Evolutionary conservation across 2,113 vertebrate genomes (phyloP).

Genomic region (Macquaria ambigua): DNA sequence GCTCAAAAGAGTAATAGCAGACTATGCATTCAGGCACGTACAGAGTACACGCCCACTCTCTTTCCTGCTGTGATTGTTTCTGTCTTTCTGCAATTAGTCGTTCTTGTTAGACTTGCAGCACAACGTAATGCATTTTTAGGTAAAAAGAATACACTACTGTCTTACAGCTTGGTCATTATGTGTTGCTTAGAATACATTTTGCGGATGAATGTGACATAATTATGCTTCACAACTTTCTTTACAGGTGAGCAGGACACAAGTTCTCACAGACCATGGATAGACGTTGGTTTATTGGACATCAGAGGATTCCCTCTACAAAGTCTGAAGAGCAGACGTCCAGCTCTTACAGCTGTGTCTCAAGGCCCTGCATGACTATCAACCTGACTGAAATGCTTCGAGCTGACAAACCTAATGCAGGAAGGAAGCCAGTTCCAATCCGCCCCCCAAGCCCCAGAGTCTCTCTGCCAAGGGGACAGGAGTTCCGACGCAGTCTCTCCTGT

Average conservation of each 20-base stretch:
- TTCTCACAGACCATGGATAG: constrained; percentile 62
- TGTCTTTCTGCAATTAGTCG: background rate
- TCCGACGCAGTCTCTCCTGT: constrained; percentile 75
- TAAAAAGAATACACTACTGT: background rate
- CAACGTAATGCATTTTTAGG: background rate
- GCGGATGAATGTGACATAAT: background rate
- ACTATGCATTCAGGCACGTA: constrained; percentile 57
- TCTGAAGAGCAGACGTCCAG: constrained; percentile 36
- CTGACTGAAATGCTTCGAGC: constrained; percentile 70
- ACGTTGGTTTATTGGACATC: constrained; percentile 74
- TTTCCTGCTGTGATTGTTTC: background rate
- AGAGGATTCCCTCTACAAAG: constrained; percentile 58
- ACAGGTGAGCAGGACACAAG: constrained; percentile 49
- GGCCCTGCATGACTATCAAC: constrained; percentile 80
- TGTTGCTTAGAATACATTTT: background rate
- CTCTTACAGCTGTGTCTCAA: constrained; percentile 74
- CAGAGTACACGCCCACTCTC: constrained; percentile 60
- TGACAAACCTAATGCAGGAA: constrained; percentile 33
- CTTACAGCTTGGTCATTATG: background rate
- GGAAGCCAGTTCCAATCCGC: constrained; percentile 63
- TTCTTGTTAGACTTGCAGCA: background rate
- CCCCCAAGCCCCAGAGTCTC: constrained; percentile 68
- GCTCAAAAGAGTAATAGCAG: background rate
- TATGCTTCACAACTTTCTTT: constrained; percentile 19
- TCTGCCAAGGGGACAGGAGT: constrained; percentile 15